These are phyloP conservation scores for Chrysochloris asiatica DNA, from an alignment of 2,113 vertebrate genomes.

Conservation along the genomic window DNA sequence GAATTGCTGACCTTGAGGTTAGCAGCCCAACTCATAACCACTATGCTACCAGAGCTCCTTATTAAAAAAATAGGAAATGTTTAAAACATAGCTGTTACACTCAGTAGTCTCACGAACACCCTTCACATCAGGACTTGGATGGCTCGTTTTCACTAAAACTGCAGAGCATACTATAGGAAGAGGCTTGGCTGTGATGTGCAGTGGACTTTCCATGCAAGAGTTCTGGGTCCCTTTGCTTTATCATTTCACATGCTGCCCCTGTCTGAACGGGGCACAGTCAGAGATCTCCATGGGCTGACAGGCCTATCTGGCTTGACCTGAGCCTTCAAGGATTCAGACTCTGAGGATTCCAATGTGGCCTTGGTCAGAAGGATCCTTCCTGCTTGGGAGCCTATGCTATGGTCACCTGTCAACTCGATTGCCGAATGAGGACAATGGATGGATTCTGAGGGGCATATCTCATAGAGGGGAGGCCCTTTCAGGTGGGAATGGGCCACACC, in stretches of 20 bases:
- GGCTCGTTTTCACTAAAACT: neutral
- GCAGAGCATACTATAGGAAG: fast-evolving
- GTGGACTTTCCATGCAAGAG: neutral
- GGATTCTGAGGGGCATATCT: neutral
- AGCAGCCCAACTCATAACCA: too few species aligned
- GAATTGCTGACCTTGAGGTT: too few species aligned
- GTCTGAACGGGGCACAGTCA: neutral
- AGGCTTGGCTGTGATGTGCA: neutral
- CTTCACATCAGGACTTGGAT: neutral
- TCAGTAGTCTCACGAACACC: neutral
- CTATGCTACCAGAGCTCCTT: too few species aligned
- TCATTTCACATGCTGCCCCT: neutral
- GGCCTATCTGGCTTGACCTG: neutral
- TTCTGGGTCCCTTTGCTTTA: neutral
- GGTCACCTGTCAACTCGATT: neutral
- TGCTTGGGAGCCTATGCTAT: neutral
- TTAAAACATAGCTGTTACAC: fast-evolving
- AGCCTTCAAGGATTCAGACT: too few species aligned
- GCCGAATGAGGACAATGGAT: neutral
- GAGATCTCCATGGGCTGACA: fast-evolving
- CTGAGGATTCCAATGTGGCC: neutral
- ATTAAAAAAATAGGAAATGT: neutral
- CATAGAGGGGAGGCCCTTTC: neutral
- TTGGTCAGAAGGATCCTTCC: neutral
- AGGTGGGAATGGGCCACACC: fast-evolving